Base-by-base conservation (phyloP, 2,888 invertebrate species). In the Eupeodes latifasciatus region DNA sequence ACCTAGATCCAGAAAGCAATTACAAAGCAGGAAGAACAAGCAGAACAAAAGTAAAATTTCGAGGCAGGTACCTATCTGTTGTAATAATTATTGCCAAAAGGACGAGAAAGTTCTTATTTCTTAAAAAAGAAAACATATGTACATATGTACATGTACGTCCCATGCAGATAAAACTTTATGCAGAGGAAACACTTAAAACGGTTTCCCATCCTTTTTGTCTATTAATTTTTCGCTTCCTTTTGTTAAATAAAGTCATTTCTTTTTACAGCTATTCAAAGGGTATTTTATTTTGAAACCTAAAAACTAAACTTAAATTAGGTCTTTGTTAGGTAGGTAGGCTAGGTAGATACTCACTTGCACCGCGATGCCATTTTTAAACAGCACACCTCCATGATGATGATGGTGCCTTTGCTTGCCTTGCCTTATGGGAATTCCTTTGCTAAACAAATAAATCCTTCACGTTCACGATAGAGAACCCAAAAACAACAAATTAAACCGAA, bases 371-470 rank as follows among this genome's bases (percentile, higher is more conserved):
- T 91, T 90, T 91, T 91, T 78, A 91, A 90, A 82, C 91, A 91
- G 83, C 91, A 91, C 75, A 91, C 91, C 84, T 91, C 91, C 91
- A 91, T 91, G 66, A 66, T 27, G 27, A 27, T 19, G 55, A 19
- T 66, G 81, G 74, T 95, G 97, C 91, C 94, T 99, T 27, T 27
- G 27, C 27, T 27, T 27, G 27, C 27, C 27, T 27, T 27, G 2
- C 2, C 27, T 27, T 90, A 93, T 97, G 97, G 92, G 98, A 85
- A 84, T 85, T 85, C 85, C 85, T 83, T 3, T 77, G 71, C 71
- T 27, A 53, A 66, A 81, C 47, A 61, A 81, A 85, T 74, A 88
- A 85, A 85, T 80, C 87, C 88, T 82, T 84, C 75, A 76, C 76
- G 69, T 51, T 66, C 71, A 72, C 72, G 69, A 51, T 59, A 51